Percentiles rank a stretch among this genome's conserved stretches.
phyloP scores from a whole-genome alignment of 2,888 invertebrate species.

The Notodonta ziczac region DNA sequence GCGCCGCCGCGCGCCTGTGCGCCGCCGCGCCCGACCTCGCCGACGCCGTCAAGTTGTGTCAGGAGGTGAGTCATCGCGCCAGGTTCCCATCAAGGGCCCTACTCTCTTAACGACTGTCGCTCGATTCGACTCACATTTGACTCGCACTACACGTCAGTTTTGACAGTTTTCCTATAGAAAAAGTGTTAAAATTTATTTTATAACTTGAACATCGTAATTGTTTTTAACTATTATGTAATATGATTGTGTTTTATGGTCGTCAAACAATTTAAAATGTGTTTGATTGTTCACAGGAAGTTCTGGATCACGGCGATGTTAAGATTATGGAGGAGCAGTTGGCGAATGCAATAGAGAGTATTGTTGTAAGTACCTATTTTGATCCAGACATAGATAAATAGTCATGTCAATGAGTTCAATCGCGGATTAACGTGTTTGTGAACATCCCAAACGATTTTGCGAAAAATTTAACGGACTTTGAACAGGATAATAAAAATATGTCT shows the following conservation, averaged over 20 bases:
- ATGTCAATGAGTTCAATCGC: too few relatives aligned
- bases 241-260: conserved; percentile 8
- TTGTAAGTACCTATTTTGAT: conserved; percentile 64
- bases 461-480: too few relatives aligned
- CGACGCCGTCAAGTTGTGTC: conserved; percentile 64
- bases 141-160: too few relatives aligned
- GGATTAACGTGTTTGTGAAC: too few relatives aligned
- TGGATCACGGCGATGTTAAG: conserved; percentile 80
- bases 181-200: too few relatives aligned
- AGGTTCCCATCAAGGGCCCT: not conserved
- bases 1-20: conserved; percentile 73
- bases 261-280: not conserved
- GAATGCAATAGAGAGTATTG: conserved; percentile 82
- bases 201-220: too few relatives aligned
- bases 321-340: conserved; percentile 82
- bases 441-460: too few relatives aligned
- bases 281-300: conserved; percentile 70
- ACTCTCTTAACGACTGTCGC: too few relatives aligned
- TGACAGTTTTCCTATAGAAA: too few relatives aligned
- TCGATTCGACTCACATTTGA: too few relatives aligned
- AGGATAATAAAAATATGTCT: not conserved
- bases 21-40: conserved; percentile 66
- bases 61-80: conserved; percentile 57
- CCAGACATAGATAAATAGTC: too few relatives aligned
- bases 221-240: not conserved